Evolutionary conservation across 2,888 invertebrate genomes (phyloP).

Genomic region (Trichopria drosophilae): DNA sequence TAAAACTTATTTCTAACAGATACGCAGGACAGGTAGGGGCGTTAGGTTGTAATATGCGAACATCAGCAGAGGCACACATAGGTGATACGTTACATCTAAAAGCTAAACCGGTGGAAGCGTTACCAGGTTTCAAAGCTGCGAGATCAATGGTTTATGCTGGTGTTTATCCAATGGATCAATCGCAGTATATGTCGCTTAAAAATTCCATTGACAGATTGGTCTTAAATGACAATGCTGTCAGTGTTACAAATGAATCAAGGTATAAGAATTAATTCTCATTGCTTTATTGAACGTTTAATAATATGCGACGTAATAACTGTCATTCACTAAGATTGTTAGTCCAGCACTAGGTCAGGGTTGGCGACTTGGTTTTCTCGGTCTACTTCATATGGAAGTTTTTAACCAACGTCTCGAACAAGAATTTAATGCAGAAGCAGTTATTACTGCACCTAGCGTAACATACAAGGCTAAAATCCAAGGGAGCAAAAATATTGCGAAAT

Average conservation of each 20-base stretch:
- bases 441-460: constrained; percentile 85
- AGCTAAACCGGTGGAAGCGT: constrained; percentile 61
- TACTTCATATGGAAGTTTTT: constrained; percentile 87
- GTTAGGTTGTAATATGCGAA: constrained; percentile 78
- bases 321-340: constrained; percentile 58
- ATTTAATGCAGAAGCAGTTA: constrained; percentile 76
- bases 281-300: constrained; percentile 1
- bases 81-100: constrained; percentile 75
- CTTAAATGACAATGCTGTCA: constrained; percentile 93
- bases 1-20: constrained; percentile 50
- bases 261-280: constrained; percentile 49
- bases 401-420: constrained; percentile 84
- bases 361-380: constrained; percentile 83
- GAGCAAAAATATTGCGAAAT: constrained; percentile 70
- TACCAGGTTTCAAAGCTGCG: constrained; percentile 69
- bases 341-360: constrained; percentile 87
- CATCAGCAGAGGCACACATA: constrained; percentile 71
- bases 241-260: constrained; percentile 81
- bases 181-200: constrained; percentile 73
- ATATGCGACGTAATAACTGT: constrained; percentile 32
- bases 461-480: constrained; percentile 79
- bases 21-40: constrained; percentile 93
- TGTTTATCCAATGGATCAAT: constrained; percentile 88
- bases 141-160: constrained; percentile 87
- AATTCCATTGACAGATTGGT: constrained; percentile 86